A percentile compares a stretch with the other conserved stretches of the same genome.
Conservation (phyloP, 2,113 vertebrate genomes). For the Pygoscelis adeliae region DNA sequence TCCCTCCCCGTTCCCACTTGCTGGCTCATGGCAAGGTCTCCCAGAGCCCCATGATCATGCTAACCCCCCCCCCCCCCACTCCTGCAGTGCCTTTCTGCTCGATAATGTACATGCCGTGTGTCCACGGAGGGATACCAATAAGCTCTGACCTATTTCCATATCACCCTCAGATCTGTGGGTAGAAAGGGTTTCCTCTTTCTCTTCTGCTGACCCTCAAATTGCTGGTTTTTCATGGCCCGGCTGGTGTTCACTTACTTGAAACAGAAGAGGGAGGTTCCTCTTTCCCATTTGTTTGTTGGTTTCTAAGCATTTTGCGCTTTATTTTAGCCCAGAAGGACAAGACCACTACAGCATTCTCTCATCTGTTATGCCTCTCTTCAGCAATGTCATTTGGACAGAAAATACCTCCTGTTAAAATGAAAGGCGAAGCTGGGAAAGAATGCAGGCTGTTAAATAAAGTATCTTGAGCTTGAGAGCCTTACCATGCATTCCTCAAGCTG, state of each 20-base stretch:
- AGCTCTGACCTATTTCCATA: not conserved
- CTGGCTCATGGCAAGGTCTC: not conserved
- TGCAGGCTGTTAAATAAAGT: slow-evolving; percentile 39
- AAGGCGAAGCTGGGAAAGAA: slow-evolving; percentile 43
- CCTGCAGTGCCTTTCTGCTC: not conserved
- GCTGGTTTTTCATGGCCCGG: not conserved
- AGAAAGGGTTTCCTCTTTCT: not conserved
- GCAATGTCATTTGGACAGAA: not conserved
- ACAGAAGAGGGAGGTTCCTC: not conserved
- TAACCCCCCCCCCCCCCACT: too few relatives aligned
- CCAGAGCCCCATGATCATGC: not conserved
- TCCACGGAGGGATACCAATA: not conserved
- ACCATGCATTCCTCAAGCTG: not conserved
- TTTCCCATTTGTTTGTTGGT: not conserved
- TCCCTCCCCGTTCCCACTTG: not conserved
- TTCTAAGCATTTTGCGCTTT: not conserved
- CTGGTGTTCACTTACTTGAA: not conserved
- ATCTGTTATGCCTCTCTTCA: not conserved
- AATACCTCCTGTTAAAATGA: slow-evolving; percentile 31
- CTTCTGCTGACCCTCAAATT: not conserved
- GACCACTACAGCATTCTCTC: not conserved
- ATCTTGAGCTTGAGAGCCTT: slow-evolving; percentile 24
- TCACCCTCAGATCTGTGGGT: not conserved
- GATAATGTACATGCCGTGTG: accelerated
- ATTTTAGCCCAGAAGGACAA: not conserved